phyloP scores from a whole-genome alignment of 2,113 vertebrate genomes.

The Cepphus grylle region DNA sequence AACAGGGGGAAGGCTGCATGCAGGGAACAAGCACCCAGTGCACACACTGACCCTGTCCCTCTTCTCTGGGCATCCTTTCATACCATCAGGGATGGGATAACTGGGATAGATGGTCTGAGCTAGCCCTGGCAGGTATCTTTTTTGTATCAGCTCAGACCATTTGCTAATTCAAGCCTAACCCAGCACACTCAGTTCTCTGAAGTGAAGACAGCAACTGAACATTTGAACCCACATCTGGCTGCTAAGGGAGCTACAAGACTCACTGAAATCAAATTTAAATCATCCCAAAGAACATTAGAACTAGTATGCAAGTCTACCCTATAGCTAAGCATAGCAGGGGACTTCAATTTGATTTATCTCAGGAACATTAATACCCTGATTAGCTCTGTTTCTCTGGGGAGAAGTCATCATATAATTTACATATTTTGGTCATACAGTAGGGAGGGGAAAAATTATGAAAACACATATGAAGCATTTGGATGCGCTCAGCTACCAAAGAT shows the following conservation, averaged over 20 bases:
- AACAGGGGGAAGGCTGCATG: background rate
- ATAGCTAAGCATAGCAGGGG: background rate
- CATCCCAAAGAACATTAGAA: background rate
- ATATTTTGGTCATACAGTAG: background rate
- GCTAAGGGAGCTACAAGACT: background rate
- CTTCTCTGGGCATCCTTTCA: background rate
- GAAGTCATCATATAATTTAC: background rate
- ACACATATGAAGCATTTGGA: background rate
- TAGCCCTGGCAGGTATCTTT: background rate
- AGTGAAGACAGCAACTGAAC: background rate
- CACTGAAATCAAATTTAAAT: background rate
- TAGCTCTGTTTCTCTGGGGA: background rate
- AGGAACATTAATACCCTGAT: background rate
- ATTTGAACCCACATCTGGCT: background rate
- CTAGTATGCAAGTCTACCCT: background rate
- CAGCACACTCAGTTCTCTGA: background rate
- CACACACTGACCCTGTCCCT: too few relatives aligned
- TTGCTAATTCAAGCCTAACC: background rate
- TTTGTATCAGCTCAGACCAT: background rate
- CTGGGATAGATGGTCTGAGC: background rate
- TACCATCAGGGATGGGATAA: background rate
- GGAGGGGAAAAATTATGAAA: background rate
- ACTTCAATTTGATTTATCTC: background rate
- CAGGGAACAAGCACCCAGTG: rapidly evolving
- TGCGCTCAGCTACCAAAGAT: background rate